Percentiles rank a stretch among this genome's conserved stretches.
These are phyloP conservation scores for Cheilosia vulpina DNA, from an alignment of 2,888 invertebrate genomes.

Conservation along the genomic window DNA sequence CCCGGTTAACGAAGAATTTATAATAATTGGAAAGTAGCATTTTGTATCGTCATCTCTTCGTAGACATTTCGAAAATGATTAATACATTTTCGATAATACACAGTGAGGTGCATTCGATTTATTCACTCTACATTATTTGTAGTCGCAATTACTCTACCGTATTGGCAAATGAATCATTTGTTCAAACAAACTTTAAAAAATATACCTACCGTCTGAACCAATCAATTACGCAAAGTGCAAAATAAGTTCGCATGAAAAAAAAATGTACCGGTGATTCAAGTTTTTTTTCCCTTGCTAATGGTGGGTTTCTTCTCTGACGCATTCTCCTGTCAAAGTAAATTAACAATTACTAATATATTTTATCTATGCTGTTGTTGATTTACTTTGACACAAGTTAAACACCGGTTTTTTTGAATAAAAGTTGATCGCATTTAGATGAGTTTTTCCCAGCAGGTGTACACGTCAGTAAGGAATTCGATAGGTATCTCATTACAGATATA, in stretches of 20 bases:
- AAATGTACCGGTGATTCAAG: slow-evolving; percentile 30
- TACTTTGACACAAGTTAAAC: neutral
- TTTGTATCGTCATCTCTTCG: too few species aligned
- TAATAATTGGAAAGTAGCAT: neutral
- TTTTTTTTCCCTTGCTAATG: neutral
- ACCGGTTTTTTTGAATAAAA: slow-evolving; percentile 23
- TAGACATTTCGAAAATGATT: too few species aligned
- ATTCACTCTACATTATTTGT: too few species aligned
- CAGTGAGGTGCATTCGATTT: too few species aligned
- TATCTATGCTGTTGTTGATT: neutral
- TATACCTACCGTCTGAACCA: neutral
- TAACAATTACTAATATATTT: neutral
- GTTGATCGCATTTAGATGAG: slow-evolving; percentile 22
- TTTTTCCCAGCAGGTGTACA: neutral
- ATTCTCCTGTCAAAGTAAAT: slow-evolving; percentile 12
- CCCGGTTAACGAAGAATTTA: neutral
- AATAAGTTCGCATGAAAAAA: neutral
- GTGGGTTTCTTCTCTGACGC: slow-evolving; percentile 54
- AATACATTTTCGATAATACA: too few species aligned
- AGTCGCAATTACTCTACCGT: too few species aligned
- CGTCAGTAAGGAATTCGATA: neutral
- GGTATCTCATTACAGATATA: neutral
- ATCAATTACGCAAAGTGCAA: slow-evolving; percentile 4
- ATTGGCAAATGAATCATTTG: neutral
- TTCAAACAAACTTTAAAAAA: neutral